Evolutionary conservation across 2,113 vertebrate genomes (phyloP).

Genomic region (Austrofundulus limnaeus): DNA sequence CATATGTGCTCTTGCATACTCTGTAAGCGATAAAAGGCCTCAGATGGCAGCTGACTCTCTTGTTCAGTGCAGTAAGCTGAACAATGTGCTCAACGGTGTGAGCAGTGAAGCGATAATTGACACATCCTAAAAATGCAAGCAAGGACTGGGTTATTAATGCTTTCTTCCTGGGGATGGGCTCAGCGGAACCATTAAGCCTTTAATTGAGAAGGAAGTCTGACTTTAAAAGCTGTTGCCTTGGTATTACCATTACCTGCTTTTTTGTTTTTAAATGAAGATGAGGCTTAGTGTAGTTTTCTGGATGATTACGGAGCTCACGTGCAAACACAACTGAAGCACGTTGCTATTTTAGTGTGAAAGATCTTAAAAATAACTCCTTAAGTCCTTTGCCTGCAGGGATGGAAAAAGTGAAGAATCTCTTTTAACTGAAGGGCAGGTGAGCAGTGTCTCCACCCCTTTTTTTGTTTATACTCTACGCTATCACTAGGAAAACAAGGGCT

Average conservation of each 20-base stretch:
- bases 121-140: conserved; percentile 76
- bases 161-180: conserved; percentile 72
- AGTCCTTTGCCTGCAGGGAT: conserved; percentile 64
- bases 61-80: conserved; percentile 61
- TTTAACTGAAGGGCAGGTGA: conserved; percentile 75
- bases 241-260: conserved; percentile 63
- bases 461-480: conserved; percentile 51
- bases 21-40: conserved; percentile 32
- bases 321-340: conserved; percentile 39
- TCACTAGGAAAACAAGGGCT: conserved; percentile 73
- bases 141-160: conserved; percentile 78
- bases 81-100: conserved; percentile 64
- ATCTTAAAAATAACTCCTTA: conserved; percentile 70
- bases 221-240: conserved; percentile 76
- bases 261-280: conserved; percentile 70
- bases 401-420: conserved; percentile 78
- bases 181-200: conserved; percentile 77
- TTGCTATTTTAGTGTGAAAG: conserved; percentile 69
- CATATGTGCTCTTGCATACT: conserved; percentile 20
- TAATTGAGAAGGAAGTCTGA: conserved; percentile 79
- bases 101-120: conserved; percentile 74
- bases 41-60: conserved; percentile 35
- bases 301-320: conserved; percentile 50
- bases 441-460: conserved; percentile 66
- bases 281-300: conserved; percentile 48